Evolutionary conservation across 2,888 invertebrate genomes (phyloP).

Genomic region (Dasysyrphus tricinctus): DNA sequence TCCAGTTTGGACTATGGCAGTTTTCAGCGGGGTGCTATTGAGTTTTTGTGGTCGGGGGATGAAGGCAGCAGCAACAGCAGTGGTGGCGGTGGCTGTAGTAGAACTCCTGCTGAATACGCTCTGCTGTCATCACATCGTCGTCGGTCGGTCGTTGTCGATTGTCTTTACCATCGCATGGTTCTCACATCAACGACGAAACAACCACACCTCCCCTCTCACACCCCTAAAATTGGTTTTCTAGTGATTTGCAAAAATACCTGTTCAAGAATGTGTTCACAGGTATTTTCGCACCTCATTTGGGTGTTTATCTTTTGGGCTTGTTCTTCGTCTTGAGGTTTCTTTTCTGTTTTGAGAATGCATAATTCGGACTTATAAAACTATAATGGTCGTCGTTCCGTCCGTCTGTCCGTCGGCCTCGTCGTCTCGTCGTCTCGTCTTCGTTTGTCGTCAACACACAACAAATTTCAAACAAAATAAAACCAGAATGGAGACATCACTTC

Average conservation of each 20-base stretch:
- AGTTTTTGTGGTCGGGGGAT: background rate
- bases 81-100: background rate
- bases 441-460: background rate
- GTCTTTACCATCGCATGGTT: constrained; percentile 3
- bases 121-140: constrained; percentile 55
- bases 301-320: constrained; percentile 63
- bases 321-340: constrained; percentile 28
- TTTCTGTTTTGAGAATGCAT: constrained; percentile 35
- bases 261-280: constrained; percentile 71
- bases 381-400: background rate
- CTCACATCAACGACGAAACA: background rate
- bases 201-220: background rate
- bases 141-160: constrained; percentile 19
- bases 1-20: constrained; percentile 39
- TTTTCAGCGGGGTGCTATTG: background rate
- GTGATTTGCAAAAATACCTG: constrained; percentile 69
- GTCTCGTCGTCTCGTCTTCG: background rate
- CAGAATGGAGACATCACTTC: constrained; percentile 62
- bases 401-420: background rate
- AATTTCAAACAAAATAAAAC: constrained; percentile 41
- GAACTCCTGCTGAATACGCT: constrained; percentile 35
- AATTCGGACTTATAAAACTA: constrained; percentile 36
- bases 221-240: constrained; percentile 33
- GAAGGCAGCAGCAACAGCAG: background rate
- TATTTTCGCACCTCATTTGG: constrained; percentile 72